phyloP scores from a whole-genome alignment of 2,797 vertebrate species.

The Agapornis canus region DNA sequence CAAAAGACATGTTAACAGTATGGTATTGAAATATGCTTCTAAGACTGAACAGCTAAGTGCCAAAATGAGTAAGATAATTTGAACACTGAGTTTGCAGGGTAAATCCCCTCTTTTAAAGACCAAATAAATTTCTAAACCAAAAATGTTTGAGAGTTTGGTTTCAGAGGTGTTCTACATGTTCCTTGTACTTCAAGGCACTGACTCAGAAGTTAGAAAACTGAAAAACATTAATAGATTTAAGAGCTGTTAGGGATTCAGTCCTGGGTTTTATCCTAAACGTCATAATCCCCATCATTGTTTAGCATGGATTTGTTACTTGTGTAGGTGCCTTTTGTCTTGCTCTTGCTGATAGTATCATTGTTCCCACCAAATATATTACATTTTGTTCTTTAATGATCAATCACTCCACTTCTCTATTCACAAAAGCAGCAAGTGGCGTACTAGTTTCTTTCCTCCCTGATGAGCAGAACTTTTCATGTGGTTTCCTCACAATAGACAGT shows the following conservation, averaged over 20 bases:
- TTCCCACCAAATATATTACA: background rate
- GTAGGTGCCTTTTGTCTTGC: background rate
- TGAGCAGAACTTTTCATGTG: background rate
- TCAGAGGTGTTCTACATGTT: background rate
- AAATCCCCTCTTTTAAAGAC: background rate
- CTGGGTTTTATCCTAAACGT: background rate
- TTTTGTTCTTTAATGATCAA: background rate
- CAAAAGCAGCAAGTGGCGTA: background rate
- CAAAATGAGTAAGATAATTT: background rate
- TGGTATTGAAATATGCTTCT: background rate
- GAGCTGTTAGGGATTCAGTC: background rate
- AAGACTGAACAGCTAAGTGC: background rate
- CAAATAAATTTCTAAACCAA: background rate
- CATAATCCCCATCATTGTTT: background rate
- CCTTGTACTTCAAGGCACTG: background rate
- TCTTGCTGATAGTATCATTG: background rate
- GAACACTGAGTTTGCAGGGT: background rate
- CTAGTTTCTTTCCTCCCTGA: background rate
- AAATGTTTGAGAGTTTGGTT: background rate
- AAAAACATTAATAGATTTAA: background rate
- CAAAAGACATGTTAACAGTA: background rate
- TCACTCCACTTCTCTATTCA: background rate
- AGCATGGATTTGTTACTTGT: background rate
- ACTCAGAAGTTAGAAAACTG: background rate
- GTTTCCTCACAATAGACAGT: background rate